These are phyloP conservation scores for Trachurus trachurus DNA, from an alignment of 2,797 vertebrate genomes.

Conservation along the genomic window DNA sequence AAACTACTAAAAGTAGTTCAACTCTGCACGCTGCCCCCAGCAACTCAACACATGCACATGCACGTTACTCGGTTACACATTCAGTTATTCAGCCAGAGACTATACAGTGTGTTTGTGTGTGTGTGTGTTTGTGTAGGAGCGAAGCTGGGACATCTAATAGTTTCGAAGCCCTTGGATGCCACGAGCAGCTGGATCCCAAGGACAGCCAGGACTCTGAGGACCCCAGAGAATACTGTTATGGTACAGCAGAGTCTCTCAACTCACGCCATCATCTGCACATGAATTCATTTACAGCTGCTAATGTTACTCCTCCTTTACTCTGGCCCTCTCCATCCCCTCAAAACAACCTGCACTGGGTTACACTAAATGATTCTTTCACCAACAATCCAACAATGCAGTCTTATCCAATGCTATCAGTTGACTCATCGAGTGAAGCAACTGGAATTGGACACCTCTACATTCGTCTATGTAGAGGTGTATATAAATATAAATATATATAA, in stretches of 20 bases:
- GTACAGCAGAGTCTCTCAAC: constrained; percentile 66
- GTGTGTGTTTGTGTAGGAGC: constrained; percentile 45
- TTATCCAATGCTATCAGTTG: background rate
- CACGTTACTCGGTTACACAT: background rate
- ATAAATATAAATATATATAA: too few relatives aligned
- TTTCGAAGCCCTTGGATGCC: constrained; percentile 47
- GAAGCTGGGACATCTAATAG: constrained; percentile 29
- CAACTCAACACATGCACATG: constrained; percentile 36
- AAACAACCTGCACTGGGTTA: background rate
- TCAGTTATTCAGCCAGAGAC: background rate
- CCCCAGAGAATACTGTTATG: constrained; percentile 79
- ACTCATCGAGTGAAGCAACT: background rate
- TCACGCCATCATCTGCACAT: constrained; percentile 20
- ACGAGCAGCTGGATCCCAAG: constrained; percentile 55
- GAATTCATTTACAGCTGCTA: constrained; percentile 9
- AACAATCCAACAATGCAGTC: background rate
- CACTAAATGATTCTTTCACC: background rate
- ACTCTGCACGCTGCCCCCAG: constrained; percentile 34
- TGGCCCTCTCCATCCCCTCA: background rate
- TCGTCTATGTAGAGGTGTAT: background rate
- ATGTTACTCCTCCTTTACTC: constrained; percentile 1
- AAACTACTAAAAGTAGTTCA: constrained; percentile 74
- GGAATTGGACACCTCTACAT: background rate
- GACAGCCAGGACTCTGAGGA: constrained; percentile 75
- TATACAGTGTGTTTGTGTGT: constrained; percentile 20